Evolutionary conservation across 2,797 vertebrate species (phyloP).

Genomic region (Oceanodroma leucorhoa): DNA sequence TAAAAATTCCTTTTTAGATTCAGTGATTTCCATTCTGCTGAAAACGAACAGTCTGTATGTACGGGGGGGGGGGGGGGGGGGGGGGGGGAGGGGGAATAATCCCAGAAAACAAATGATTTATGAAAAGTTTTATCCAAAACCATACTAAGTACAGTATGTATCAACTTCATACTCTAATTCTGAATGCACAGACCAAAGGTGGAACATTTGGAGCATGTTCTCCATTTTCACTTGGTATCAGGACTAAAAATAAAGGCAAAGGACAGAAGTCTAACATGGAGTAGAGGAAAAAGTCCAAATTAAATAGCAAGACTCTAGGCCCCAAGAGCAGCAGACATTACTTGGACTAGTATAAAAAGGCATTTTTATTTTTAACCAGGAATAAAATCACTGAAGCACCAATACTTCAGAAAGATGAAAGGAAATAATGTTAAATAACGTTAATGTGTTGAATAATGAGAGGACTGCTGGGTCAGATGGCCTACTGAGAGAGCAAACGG

Average conservation of each 20-base stretch:
- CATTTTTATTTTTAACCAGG: neutral
- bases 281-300: neutral
- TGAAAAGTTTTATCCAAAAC: neutral
- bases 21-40: neutral
- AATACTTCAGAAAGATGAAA: neutral
- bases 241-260: neutral
- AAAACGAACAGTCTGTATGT: neutral
- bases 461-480: neutral
- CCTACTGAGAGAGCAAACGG: neutral
- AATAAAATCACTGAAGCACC: neutral
- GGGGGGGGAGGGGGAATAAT: neutral
- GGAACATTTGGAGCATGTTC: neutral
- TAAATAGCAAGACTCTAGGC: neutral
- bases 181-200: neutral
- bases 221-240: neutral
- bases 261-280: neutral
- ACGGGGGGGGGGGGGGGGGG: accelerated
- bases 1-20: neutral
- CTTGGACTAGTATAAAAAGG: neutral
- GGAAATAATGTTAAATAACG: neutral
- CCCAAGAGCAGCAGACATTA: neutral
- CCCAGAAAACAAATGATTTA: neutral
- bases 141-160: neutral
- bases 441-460: neutral
- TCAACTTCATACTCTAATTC: neutral